Evolutionary conservation across 2,888 invertebrate species (phyloP).

Genomic region (Hirudinaria manillensis): DNA sequence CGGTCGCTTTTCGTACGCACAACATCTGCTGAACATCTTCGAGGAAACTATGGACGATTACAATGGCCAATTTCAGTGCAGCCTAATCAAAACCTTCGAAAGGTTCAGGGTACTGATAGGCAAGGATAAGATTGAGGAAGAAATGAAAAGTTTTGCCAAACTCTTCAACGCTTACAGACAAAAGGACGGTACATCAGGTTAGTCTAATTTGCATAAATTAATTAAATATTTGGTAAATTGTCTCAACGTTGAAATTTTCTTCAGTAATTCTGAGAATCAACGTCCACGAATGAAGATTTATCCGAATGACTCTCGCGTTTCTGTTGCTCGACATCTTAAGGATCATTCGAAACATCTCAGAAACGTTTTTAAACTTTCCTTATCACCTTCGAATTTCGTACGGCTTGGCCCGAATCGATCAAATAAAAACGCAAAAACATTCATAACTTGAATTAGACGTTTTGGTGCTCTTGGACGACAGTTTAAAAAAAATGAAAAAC

Average conservation of each 20-base stretch:
- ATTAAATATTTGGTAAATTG: neutral
- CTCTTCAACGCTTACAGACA: slow-evolving; percentile 29
- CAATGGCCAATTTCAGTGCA: slow-evolving; percentile 27
- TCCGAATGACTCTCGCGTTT: neutral
- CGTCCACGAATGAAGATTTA: slow-evolving; percentile 21
- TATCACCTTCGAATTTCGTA: too few relatives aligned
- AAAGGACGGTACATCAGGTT: slow-evolving; percentile 28
- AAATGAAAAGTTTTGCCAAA: slow-evolving; percentile 24
- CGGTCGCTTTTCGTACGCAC: slow-evolving; percentile 22
- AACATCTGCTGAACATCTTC: slow-evolving; percentile 21
- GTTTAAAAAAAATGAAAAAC: too few relatives aligned
- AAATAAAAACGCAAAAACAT: slow-evolving; percentile 1
- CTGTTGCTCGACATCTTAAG: neutral
- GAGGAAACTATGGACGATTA: slow-evolving; percentile 26
- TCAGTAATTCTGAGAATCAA: slow-evolving; percentile 25
- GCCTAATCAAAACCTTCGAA: slow-evolving; percentile 24
- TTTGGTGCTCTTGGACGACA: too few relatives aligned
- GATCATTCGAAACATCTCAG: too few relatives aligned
- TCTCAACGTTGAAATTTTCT: neutral
- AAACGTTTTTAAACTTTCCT: too few relatives aligned
- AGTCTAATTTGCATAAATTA: neutral
- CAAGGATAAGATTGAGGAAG: slow-evolving; percentile 20
- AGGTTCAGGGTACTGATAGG: slow-evolving; percentile 20
- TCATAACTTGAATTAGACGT: neutral
- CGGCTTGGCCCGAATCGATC: too few relatives aligned